Evolutionary conservation across 2,113 vertebrate genomes (phyloP).

Genomic region (Hypanus sabinus): DNA sequence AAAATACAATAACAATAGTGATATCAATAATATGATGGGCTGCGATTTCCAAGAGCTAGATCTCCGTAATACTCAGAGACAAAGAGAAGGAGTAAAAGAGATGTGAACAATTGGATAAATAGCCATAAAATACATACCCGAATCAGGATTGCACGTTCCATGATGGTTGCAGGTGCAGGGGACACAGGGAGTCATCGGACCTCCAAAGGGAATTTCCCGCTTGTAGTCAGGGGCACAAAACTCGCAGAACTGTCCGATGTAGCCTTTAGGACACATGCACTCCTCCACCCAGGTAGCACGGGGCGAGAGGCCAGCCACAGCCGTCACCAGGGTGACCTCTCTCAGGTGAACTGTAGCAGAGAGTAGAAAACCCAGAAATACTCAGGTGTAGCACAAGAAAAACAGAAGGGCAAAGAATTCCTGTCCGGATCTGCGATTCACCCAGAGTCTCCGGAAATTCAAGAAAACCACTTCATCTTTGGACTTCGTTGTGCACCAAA

Average conservation of each 20-base stretch:
- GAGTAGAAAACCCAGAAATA: fast-evolving
- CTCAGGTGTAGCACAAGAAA: not conserved
- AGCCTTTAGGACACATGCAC: slow-evolving; percentile 71
- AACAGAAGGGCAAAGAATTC: not conserved
- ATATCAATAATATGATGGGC: not conserved
- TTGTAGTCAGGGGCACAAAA: slow-evolving; percentile 70
- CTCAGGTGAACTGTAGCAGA: slow-evolving; percentile 66
- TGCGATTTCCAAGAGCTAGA: not conserved
- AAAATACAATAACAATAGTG: not conserved
- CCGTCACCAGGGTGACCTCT: slow-evolving; percentile 60
- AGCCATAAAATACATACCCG: slow-evolving; percentile 56
- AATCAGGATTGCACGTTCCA: slow-evolving; percentile 71
- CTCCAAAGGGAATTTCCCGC: slow-evolving; percentile 52
- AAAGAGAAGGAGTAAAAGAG: not conserved
- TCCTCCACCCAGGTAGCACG: slow-evolving; percentile 74
- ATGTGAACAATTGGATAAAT: not conserved
- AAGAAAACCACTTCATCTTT: too few species aligned
- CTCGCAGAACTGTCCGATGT: slow-evolving; percentile 75
- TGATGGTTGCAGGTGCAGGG: slow-evolving; percentile 81
- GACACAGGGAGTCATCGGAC: slow-evolving; percentile 62
- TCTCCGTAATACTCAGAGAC: not conserved
- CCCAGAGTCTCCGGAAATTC: too few species aligned
- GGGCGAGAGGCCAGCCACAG: slow-evolving; percentile 41
- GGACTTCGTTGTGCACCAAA: too few species aligned
- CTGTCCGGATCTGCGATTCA: not conserved